Base-by-base conservation (phyloP, 1,140 invertebrate species). In the Branchinecta lynchi region DNA sequence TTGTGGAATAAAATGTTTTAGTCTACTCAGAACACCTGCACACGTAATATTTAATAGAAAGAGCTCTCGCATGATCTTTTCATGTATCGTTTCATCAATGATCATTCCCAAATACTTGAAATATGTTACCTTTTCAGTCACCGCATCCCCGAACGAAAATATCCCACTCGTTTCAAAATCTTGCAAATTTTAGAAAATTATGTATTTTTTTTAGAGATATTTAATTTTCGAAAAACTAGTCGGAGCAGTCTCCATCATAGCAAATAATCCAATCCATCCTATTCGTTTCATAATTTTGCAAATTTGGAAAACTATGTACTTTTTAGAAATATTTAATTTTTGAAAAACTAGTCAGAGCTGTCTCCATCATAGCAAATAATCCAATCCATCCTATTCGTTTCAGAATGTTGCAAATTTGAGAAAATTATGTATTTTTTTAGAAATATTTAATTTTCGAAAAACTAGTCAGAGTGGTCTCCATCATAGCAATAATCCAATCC, bases 301-400 rank as follows among this genome's bases (percentile, higher is more conserved):
- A n/a, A n/a, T n/a, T n/a, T n/a, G n/a, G n/a, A n/a, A n/a, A n/a
- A n/a, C n/a, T n/a, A n/a, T n/a, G n/a, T n/a, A n/a, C n/a, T n/a
- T n/a, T n/a, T n/a, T n/a, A n/a, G n/a, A n/a, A n/a, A n/a, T n/a
- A n/a, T n/a, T n/a, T n/a, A n/a, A n/a, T n/a, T n/a, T n/a, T n/a
- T 9, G 46, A 51, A 9, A 51, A 51, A 9, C n/a, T 9, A 51
- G 46, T n/a, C n/a, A 51, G n/a, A 51, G 46, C n/a, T 9, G 46
- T 51, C 46, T 51, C 46, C 46, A 51, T 51, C 9, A 51, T n/a
- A 51, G 46, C 46, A 51, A 51, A 51, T 51, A 51, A 51, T 9
- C n/a, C n/a, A n/a, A n/a, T n/a, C n/a, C n/a, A 51, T 51, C n/a
- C n/a, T 51, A 51, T 51, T 51, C n/a, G 46, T 51, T 51, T 51